These are phyloP conservation scores for Drosophila leontia DNA, from an alignment of 1,140 invertebrate species.

Conservation along the genomic window DNA sequence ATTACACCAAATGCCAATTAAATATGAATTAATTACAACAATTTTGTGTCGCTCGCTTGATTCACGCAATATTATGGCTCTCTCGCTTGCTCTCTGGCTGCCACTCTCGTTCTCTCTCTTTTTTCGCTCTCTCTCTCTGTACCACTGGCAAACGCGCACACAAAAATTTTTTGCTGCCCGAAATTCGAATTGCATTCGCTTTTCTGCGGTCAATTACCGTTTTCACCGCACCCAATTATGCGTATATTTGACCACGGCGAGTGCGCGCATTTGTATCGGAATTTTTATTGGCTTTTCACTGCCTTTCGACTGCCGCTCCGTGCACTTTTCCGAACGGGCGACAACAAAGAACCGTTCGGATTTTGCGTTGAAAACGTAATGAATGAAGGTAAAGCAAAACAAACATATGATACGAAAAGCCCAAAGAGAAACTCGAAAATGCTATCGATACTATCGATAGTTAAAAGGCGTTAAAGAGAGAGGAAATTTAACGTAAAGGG, in stretches of 20 bases:
- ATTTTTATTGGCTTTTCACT: constrained; percentile 33
- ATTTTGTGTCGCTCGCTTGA: constrained; percentile 73
- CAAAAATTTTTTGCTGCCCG: constrained; percentile 35
- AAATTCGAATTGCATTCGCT: constrained; percentile 16
- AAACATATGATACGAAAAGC: constrained; percentile 12
- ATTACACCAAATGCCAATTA: constrained; percentile 64
- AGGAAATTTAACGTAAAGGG: background rate
- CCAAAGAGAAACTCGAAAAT: background rate
- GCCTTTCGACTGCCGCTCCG: constrained; percentile 14
- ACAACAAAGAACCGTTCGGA: constrained; percentile 20
- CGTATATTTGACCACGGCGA: constrained; percentile 4
- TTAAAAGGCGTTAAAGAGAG: background rate
- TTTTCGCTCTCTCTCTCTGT: constrained; percentile 9
- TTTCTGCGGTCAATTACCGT: constrained; percentile 9
- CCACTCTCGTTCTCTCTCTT: constrained; percentile 7
- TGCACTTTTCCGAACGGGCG: constrained; percentile 38
- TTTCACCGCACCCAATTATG: constrained; percentile 37
- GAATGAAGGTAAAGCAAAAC: constrained; percentile 10
- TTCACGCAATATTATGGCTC: constrained; percentile 67
- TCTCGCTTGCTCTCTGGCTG: constrained; percentile 13
- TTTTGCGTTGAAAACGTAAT: constrained; percentile 6
- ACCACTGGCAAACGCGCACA: constrained; percentile 34
- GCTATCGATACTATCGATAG: constrained; percentile 1
- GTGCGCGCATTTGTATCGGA: constrained; percentile 34
- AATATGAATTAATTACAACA: constrained; percentile 77